Evolutionary conservation across 30 jellyfish, hydroid and myxozoan species (phyloP).

Genomic region (Aurelia sp.): DNA sequence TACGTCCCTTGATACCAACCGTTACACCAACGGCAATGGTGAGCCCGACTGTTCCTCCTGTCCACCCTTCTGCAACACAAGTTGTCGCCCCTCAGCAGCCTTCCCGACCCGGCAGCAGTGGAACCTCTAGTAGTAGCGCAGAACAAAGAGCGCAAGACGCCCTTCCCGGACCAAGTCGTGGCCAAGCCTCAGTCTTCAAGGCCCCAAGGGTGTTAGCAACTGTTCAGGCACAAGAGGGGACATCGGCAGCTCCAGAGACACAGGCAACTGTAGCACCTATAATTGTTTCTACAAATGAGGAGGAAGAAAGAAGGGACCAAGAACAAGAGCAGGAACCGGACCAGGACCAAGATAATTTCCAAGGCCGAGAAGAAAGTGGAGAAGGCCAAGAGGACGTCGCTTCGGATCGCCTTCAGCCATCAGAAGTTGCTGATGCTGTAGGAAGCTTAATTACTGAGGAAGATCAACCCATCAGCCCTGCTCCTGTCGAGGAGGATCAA

Average conservation of each 20-base stretch:
- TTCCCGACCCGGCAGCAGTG: conserved; percentile 17
- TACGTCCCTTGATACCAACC: conserved; percentile 89
- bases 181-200: conserved; percentile 72
- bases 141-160: conserved; percentile 64
- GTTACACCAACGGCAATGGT: conserved; percentile 98
- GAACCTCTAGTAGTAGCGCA: neutral
- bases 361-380: neutral
- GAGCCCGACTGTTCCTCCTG: conserved; percentile 95
- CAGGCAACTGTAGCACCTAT: conserved; percentile 76
- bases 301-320: conserved; percentile 8
- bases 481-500: neutral
- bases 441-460: conserved; percentile 11
- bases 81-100: conserved; percentile 55
- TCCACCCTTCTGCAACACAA: conserved; percentile 58
- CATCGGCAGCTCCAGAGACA: conserved; percentile 25
- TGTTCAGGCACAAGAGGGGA: conserved; percentile 61
- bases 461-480: neutral
- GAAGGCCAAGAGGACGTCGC: neutral
- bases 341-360: neutral
- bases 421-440: conserved; percentile 26
- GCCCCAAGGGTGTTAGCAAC: conserved; percentile 64
- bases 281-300: conserved; percentile 26
- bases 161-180: conserved; percentile 57
- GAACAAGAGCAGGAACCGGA: neutral
- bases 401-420: conserved; percentile 12